These are phyloP conservation scores for Drosophila kambysellisi DNA, from an alignment of 2,888 invertebrate species.

Conservation along the genomic window DNA sequence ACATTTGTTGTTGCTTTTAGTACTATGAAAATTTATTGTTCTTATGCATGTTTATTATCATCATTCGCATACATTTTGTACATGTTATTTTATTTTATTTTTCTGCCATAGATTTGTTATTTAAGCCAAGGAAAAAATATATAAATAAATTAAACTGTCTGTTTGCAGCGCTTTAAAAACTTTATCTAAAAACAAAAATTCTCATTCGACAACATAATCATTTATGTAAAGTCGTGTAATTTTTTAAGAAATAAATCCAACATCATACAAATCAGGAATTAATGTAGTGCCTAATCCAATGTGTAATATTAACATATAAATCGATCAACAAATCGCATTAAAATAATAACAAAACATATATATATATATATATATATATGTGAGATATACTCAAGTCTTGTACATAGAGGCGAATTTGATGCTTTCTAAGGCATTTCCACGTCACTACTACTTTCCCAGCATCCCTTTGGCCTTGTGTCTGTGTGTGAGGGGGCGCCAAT, in stretches of 20 bases:
- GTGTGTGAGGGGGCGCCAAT: slow-evolving; percentile 12
- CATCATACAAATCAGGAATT: slow-evolving; percentile 64
- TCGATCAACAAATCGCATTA: slow-evolving; percentile 23
- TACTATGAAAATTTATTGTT: slow-evolving; percentile 64
- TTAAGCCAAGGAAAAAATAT: slow-evolving; percentile 6
- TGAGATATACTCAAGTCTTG: slow-evolving; percentile 3
- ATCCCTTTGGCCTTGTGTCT: slow-evolving; percentile 28
- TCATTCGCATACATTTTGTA: slow-evolving; percentile 15
- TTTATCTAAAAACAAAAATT: slow-evolving; percentile 22
- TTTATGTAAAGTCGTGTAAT: slow-evolving; percentile 50
- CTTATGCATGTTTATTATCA: slow-evolving; percentile 69
- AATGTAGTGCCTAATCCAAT: slow-evolving; percentile 73
- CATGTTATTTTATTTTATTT: slow-evolving; percentile 5
- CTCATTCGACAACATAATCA: slow-evolving; percentile 47
- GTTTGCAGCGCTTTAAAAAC: slow-evolving; percentile 51
- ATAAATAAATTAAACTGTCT: slow-evolving; percentile 17
- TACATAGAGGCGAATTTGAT: slow-evolving; percentile 20
- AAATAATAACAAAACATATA: slow-evolving; percentile 8
- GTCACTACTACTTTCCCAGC: slow-evolving; percentile 48
- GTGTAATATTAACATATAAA: slow-evolving; percentile 51
- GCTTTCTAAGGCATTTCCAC: slow-evolving; percentile 51
- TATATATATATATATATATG: slow-evolving; percentile 7
- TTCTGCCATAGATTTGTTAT: slow-evolving; percentile 8
- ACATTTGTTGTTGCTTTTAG: slow-evolving; percentile 48
- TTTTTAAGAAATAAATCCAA: slow-evolving; percentile 50